Base-by-base conservation (phyloP, 2,797 vertebrate species). In the Sandelia bainsii region DNA sequence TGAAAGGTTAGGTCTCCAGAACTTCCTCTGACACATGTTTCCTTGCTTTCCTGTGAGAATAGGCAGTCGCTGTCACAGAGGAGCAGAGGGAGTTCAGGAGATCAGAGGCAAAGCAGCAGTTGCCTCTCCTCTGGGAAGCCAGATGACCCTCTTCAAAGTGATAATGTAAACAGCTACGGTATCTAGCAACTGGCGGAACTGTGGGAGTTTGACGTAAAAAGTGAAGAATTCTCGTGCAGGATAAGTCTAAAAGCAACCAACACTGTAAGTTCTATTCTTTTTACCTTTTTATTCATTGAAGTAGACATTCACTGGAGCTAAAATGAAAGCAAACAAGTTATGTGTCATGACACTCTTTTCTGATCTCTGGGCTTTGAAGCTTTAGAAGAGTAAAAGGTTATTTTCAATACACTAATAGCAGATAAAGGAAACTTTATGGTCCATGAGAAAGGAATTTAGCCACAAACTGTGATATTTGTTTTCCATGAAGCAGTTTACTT, bases 131-230 rank as follows among this genome's bases (percentile, higher is more conserved):
- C 75, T 83, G 83, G 75, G 86, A 83, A 86, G 78, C 80, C 87
- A 92, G 86, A 90, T 91, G 87, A 93, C 90, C 91, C 80, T 83
- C 83, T 86, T 89, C 80, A 88, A 88, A 88, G 84, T 87, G 88
- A 91, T 92, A 89, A 88, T 85, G 89, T 93, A 93, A 93, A 92
- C 89, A 92, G 82, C 72, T 67, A 20, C 19, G 45, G n/a, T 46
- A 70, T 72, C 74, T 70, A 70, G 73, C 60, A 85, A 86, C 73
- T 62, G 62, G 83, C 81, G 77, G 81, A 88, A 85, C 66, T 40
- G 84, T 88, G 90, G 89, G 92, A 92, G 85, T 89, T 82, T 78
- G 77, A 87, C 70, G 78, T 56, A 57, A 81, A 85, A 90, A 66
- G 56, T 49, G 76, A 83, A 69, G 81, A 82, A 80, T 84, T 84